Evolutionary conservation across 2,113 vertebrate species (phyloP).

Genomic region (Hyperoodon ampullatus): DNA sequence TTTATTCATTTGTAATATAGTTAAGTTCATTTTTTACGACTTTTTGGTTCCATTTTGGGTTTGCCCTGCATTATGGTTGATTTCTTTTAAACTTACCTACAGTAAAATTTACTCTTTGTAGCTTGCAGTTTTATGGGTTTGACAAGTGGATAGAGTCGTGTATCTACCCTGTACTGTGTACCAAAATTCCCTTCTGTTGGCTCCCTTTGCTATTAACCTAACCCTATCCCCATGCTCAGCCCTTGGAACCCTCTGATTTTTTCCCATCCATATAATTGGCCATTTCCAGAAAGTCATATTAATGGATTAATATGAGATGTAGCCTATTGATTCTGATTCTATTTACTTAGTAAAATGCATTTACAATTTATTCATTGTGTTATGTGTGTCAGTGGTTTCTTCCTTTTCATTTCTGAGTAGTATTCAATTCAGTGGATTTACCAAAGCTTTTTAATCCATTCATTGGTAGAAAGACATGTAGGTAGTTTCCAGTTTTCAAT

Average conservation of each 20-base stretch:
- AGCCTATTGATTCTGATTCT: not conserved
- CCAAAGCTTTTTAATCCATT: no score
- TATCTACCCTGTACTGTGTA: not conserved
- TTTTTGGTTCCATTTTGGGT: no score
- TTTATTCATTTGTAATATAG: no score
- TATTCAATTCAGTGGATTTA: no score
- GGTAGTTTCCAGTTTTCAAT: not conserved
- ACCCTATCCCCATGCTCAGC: not conserved
- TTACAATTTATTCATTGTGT: not conserved
- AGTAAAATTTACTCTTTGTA: no score
- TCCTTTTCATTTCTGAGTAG: no score
- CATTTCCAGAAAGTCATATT: not conserved
- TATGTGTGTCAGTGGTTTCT: no score
- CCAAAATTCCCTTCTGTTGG: not conserved
- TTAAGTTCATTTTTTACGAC: no score
- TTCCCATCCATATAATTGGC: not conserved
- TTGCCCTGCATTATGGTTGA: no score
- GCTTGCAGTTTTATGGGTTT: not conserved
- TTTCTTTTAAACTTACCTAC: no score
- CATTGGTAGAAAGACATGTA: no score
- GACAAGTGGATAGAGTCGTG: not conserved
- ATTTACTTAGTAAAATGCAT: not conserved
- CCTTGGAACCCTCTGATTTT: not conserved
- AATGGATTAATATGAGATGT: not conserved
- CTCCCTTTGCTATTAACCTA: not conserved